phyloP scores from a whole-genome alignment of 2,113 vertebrate genomes.

The Vidua macroura region DNA sequence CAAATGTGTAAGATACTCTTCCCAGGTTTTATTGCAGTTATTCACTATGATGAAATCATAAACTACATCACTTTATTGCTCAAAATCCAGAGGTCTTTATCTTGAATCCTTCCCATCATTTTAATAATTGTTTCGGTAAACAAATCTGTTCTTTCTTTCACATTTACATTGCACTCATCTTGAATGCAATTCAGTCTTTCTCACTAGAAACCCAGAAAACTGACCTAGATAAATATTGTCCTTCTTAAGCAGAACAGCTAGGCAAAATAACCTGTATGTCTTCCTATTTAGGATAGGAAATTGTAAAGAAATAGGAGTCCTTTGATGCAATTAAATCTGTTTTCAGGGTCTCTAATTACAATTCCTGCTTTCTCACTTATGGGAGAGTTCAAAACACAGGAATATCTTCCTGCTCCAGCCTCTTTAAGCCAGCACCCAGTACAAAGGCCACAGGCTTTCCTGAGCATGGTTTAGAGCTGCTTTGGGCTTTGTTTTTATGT shows the following conservation, averaged over 20 bases:
- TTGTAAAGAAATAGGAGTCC: neutral
- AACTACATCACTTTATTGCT: neutral
- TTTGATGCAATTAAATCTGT: neutral
- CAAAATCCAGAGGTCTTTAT: neutral
- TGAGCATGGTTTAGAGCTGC: neutral
- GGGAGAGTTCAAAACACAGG: neutral
- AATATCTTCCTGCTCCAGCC: neutral
- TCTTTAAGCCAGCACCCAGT: neutral
- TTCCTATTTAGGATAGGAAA: neutral
- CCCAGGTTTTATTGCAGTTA: constrained; percentile 16
- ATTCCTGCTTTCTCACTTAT: neutral
- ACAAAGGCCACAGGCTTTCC: neutral
- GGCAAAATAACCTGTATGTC: neutral
- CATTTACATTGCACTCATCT: neutral
- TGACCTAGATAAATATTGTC: neutral
- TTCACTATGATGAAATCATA: neutral
- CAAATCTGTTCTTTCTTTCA: neutral
- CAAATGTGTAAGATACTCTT: neutral
- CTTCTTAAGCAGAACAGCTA: neutral
- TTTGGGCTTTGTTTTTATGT: neutral
- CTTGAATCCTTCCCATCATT: neutral
- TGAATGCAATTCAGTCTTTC: neutral
- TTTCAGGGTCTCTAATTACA: neutral
- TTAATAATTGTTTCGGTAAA: neutral
- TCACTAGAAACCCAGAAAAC: neutral